phyloP scores from a whole-genome alignment of 2,113 vertebrate species.

The Zootoca vivipara region DNA sequence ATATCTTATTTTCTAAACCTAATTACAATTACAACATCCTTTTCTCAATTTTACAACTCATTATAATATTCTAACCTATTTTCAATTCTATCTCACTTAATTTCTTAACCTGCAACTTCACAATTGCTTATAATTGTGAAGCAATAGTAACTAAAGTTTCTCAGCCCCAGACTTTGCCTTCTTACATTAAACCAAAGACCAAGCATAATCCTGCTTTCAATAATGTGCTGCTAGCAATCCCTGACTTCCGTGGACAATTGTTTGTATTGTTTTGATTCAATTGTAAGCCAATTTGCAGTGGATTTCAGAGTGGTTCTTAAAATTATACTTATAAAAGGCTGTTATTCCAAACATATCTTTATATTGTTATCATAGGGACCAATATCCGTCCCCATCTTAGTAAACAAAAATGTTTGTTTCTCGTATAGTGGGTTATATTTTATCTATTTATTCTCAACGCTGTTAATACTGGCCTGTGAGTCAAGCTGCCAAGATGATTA shows the following conservation, averaged over 20 bases:
- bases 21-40: too few species aligned
- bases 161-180: background rate
- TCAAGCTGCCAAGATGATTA: conserved; percentile 31
- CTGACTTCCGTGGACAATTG: conserved; percentile 23
- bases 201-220: background rate
- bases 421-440: conserved; percentile 44
- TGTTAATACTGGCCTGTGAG: conserved; percentile 45
- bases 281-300: background rate
- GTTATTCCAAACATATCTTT: conserved; percentile 49
- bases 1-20: too few species aligned
- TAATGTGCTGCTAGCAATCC: background rate
- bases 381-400: conserved; percentile 30
- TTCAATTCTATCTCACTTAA: too few species aligned
- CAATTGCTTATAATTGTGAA: too few species aligned
- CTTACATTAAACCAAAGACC: background rate
- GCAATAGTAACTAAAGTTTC: fast-evolving
- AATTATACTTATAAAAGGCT: conserved; percentile 11
- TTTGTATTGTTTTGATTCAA: conserved; percentile 41
- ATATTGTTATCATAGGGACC: conserved; percentile 34
- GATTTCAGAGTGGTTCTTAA: conserved; percentile 43
- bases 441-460: conserved; percentile 54
- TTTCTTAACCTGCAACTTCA: too few species aligned
- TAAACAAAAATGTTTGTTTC: conserved; percentile 46
- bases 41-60: too few species aligned
- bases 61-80: too few species aligned